Base-by-base conservation (phyloP, 2,113 vertebrate genomes). In the Centrocercus urophasianus region DNA sequence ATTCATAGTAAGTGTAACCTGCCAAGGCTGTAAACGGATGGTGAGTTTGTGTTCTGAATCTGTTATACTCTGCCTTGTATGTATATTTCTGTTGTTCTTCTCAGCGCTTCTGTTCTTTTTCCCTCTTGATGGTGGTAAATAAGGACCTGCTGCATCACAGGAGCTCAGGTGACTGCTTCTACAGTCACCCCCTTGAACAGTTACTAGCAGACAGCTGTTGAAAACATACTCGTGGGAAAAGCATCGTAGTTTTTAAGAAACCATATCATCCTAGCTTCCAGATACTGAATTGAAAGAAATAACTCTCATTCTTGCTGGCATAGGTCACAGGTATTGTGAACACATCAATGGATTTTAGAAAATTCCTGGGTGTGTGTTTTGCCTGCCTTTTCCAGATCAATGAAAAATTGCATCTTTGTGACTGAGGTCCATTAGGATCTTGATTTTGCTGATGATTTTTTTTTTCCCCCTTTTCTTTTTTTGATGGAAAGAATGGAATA, bases 81-180 rank as follows among this genome's bases (percentile, higher is more conserved):
- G 19, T 48, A 36, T 18, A 2, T 4, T 54, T 54, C 9, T 54
- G 27, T 22, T 54, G 27, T 10, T 54, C 6, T 48, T 10, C 60
- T 76, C 80, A 54, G 27, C 4, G 24, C 13, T 56, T 85, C 32
- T 34, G 12, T 40, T 32, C 32, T 67, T 48, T 67, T 25, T 13
- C 36, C 3, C 3, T 2, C 16, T 10, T 6, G 0, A 3, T 47
- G 18, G 18, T 28, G 4, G 13, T 56, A 48, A 67, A 34, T 83
- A 11, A 56, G 40, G 19, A 52, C 27, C 22, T 64, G 11, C 30
- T 80, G 5, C 14, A 6, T 47, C 15, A 25, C 36, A 82, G 11
- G 21, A 71, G 34, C 43, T 71, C 13, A 19, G 24, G 18, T 74
- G 50, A 11, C 57, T 78, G 28, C 6, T 92, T 76, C 80, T 78